Evolutionary conservation across 92 coral and sea anemone species (phyloP), one percentile per base, ranked within the genome.

Genomic region (Siderastrea radians): DNA sequence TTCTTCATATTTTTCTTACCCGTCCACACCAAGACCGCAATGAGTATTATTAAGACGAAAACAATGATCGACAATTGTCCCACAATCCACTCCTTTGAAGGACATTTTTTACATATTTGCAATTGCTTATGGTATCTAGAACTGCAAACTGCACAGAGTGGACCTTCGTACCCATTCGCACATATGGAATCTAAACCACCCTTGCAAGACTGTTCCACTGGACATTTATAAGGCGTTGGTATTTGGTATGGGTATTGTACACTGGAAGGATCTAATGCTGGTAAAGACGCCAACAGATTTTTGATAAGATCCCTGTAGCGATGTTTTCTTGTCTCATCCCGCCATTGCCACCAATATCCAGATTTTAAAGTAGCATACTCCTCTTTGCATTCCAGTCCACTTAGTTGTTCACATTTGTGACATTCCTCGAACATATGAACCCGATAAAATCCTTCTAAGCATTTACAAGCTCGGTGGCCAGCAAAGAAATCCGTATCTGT

Each of bases 331-430:
- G 68, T 64, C 6, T 64, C 46, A 43, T 64, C 17, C 6, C 43
- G 38, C 68, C 68, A 64, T 64, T 64, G 38, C 68, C 68, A 64
- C 68, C 68, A 64, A 64, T 64, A 10, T n/a, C 68, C 55, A 5
- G 55, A 5, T 52, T 52, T 52, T 52, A 52, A 52, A 52, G 8
- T 52, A 52, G 55, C 55, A 64, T 64, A 64, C 7, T 64, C 68
- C 2, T 64, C 68, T 17, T 3, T 17, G 10, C 68, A 64, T 64
- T 16, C 19, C 2, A 64, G 68, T 17, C 68, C 68, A 17, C 38
- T 38, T 15, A 15, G 68, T 64, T 64, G 68, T 1, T 43, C 43
- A 64, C 46, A 26, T 26, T 26, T 26, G 38, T 26, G 38, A 26
- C 38, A 26, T 26, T 26, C 38, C 38, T 26, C 38, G 38, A 26